These are phyloP conservation scores for Alca torda DNA, from an alignment of 2,797 vertebrate genomes.

Conservation along the genomic window DNA sequence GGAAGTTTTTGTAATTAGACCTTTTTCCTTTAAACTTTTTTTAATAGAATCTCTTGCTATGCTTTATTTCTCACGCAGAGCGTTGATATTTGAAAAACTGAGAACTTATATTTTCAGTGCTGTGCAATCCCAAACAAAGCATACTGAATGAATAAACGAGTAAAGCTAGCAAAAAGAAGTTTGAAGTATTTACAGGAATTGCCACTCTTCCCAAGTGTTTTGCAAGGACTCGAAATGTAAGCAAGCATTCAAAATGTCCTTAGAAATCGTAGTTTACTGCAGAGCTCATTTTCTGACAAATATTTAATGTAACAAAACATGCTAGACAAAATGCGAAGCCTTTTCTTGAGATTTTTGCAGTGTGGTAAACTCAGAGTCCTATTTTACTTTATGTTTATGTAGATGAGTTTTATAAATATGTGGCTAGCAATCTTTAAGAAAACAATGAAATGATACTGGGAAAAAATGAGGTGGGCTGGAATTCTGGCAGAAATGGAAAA, in stretches of 20 bases:
- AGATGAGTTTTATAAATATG: not conserved
- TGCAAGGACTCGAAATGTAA: not conserved
- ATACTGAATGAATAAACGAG: not conserved
- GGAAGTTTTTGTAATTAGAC: not conserved
- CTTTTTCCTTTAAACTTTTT: not conserved
- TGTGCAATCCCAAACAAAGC: not conserved
- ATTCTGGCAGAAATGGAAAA: not conserved
- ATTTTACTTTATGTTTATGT: not conserved
- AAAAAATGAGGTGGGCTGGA: not conserved
- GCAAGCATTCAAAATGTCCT: not conserved
- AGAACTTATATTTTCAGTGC: not conserved
- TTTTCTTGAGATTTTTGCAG: not conserved
- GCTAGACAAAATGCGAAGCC: not conserved
- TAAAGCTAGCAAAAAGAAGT: not conserved
- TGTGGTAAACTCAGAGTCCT: not conserved
- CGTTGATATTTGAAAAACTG: not conserved
- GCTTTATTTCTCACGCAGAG: not conserved
- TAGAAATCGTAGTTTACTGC: not conserved
- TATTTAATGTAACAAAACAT: not conserved
- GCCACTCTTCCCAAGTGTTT: not conserved
- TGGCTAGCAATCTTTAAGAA: not conserved
- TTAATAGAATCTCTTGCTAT: not conserved
- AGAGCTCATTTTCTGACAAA: not conserved
- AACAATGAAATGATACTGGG: not conserved
- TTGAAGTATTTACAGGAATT: slow-evolving; percentile 1